A percentile compares a stretch with the other conserved stretches of the same genome.
Evolutionary conservation across 2,888 invertebrate genomes (phyloP).

Genomic region (Chrysomela aeneicollis): DNA sequence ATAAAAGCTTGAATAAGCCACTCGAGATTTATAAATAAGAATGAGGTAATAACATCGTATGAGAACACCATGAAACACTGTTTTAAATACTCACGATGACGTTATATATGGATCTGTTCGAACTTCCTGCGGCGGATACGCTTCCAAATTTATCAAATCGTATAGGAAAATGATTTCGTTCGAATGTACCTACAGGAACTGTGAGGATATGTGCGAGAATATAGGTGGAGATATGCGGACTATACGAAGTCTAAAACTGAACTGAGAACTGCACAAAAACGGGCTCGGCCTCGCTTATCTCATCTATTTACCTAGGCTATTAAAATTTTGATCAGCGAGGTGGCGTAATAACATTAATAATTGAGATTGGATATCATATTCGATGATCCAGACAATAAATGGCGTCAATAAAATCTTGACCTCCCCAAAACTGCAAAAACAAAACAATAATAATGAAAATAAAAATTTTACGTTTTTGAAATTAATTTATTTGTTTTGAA

Average conservation of each 20-base stretch:
- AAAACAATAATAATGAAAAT: too few relatives aligned
- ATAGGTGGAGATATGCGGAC: not conserved
- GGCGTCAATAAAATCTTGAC: too few relatives aligned
- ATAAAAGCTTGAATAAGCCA: not conserved
- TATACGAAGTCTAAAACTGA: not conserved
- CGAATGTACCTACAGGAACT: not conserved
- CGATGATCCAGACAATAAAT: too few relatives aligned
- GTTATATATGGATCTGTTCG: not conserved
- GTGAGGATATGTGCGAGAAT: not conserved
- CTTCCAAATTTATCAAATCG: not conserved
- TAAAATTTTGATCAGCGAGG: conserved; percentile 1
- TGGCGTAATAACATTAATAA: not conserved
- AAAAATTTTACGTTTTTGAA: too few relatives aligned
- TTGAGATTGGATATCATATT: too few relatives aligned
- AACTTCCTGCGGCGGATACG: not conserved
- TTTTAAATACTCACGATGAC: conserved; percentile 15
- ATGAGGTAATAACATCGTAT: conserved; percentile 16
- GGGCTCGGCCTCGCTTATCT: not conserved
- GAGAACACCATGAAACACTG: conserved; percentile 2
- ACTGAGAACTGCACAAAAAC: not conserved
- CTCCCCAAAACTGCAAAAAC: too few relatives aligned
- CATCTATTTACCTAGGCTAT: not conserved
- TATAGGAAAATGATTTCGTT: not conserved
- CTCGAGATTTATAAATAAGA: conserved; percentile 17
- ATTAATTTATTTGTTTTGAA: too few relatives aligned